phyloP scores from a whole-genome alignment of 2,797 vertebrate species.

The Hyperoplus immaculatus region DNA sequence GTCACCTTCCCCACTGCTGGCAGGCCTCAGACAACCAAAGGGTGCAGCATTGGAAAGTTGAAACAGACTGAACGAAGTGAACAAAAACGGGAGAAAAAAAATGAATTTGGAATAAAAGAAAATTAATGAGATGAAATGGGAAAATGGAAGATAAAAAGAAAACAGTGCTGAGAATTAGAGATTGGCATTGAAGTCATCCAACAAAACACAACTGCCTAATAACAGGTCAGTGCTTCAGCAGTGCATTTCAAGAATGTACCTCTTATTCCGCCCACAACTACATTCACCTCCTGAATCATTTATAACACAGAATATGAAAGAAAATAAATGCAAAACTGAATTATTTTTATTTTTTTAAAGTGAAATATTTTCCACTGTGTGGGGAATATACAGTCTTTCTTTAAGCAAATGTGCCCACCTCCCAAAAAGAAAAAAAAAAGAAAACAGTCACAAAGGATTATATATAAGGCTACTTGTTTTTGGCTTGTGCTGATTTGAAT shows the following conservation, averaged over 20 bases:
- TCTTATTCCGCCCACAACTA: conserved; percentile 6
- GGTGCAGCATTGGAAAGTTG: conserved; percentile 91
- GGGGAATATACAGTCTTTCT: conserved; percentile 7
- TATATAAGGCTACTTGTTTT: conserved; percentile 17
- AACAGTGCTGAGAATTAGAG: conserved; percentile 27
- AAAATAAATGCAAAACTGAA: not conserved
- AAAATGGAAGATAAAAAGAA: conserved; percentile 44
- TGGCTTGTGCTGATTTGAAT: not conserved
- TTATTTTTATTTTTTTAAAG: not conserved
- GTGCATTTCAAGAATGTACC: conserved; percentile 1
- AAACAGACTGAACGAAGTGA: conserved; percentile 87
- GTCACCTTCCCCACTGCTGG: conserved; percentile 83
- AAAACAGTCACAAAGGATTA: not conserved
- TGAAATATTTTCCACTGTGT: conserved; percentile 34
- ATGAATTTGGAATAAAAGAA: conserved; percentile 54
- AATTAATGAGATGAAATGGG: conserved; percentile 5
- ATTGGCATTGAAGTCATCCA: conserved; percentile 1
- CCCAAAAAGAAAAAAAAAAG: not conserved
- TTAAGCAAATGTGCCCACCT: not conserved
- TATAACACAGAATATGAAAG: conserved; percentile 21
- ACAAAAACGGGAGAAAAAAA: conserved; percentile 38
- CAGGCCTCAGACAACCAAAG: conserved; percentile 91
- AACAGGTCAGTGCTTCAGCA: conserved; percentile 13
- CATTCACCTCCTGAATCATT: conserved; percentile 8
- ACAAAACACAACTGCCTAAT: conserved; percentile 3